phyloP scores from a whole-genome alignment of 2,113 vertebrate genomes.

The Ceyx melanurus region DNA sequence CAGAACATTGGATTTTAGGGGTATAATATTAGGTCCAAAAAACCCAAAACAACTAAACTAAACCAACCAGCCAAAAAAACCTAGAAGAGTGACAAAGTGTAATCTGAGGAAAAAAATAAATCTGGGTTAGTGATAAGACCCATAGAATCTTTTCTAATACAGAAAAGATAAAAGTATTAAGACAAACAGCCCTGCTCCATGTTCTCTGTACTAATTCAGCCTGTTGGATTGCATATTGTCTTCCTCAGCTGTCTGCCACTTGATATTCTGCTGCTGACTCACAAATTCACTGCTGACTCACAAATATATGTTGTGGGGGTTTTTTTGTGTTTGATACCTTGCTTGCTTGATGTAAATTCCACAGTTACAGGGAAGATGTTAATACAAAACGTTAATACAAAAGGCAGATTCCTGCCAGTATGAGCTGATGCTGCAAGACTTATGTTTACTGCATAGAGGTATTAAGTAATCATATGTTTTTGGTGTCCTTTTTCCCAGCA shows the following conservation, averaged over 20 bases:
- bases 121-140: neutral
- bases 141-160: neutral
- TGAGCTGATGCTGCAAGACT: neutral
- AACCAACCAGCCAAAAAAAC: no score
- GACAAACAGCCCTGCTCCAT: neutral
- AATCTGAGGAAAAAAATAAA: neutral
- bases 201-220: neutral
- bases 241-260: neutral
- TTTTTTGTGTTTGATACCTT: neutral
- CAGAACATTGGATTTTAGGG: neutral
- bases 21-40: neutral
- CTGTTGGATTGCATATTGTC: neutral
- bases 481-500: neutral
- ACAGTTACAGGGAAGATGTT: neutral
- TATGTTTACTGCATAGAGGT: neutral
- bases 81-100: neutral
- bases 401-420: neutral
- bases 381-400: neutral
- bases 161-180: neutral
- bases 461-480: neutral
- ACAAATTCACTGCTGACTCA: neutral
- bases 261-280: neutral
- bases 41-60: neutral
- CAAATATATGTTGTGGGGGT: fast-evolving
- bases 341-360: neutral